Conservation (phyloP, 2,113 vertebrate species). For the Halcyon malimbica region DNA sequence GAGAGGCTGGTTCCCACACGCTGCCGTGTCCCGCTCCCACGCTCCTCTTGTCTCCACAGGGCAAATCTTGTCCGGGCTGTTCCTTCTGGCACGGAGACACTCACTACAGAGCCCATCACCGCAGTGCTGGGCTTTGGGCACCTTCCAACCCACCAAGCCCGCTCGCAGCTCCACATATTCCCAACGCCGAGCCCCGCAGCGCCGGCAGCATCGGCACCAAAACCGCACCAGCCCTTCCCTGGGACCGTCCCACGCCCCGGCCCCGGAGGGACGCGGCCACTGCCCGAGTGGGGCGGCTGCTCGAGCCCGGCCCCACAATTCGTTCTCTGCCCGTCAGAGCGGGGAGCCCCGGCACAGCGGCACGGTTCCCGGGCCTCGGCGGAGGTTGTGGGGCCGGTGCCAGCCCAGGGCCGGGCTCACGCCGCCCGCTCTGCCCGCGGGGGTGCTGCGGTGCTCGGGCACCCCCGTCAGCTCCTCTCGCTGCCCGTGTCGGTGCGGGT, state of each 20-base stretch:
- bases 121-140: neutral
- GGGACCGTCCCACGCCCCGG: neutral
- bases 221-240: neutral
- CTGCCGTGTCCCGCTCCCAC: neutral
- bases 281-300: neutral
- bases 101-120: neutral
- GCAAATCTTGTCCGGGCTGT: neutral
- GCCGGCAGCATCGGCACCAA: neutral
- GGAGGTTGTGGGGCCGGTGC: neutral
- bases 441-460: neutral
- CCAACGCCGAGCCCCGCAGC: neutral
- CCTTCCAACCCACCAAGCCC: neutral
- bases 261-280: neutral
- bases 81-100: neutral
- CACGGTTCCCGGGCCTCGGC: neutral
- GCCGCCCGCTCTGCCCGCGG: neutral
- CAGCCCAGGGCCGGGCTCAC: neutral
- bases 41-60: neutral
- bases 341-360: neutral
- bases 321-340: neutral
- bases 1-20: neutral
- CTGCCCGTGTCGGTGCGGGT: neutral
- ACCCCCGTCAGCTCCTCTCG: neutral
- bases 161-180: fast-evolving
- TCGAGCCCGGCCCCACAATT: neutral